Evolutionary conservation across 1,140 invertebrate genomes (phyloP).

Genomic region (Popillia japonica): DNA sequence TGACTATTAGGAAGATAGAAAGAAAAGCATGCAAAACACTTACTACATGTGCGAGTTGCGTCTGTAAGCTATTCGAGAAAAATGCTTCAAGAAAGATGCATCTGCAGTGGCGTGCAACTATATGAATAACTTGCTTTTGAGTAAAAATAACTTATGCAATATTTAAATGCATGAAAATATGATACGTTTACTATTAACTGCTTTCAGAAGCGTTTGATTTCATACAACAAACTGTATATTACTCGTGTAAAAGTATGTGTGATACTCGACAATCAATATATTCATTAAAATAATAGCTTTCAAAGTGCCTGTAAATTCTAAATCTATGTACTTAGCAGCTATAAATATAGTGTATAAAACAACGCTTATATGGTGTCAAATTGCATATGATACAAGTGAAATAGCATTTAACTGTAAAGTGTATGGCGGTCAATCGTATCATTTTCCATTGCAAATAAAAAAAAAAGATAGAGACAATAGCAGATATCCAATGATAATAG

Average conservation of each 20-base stretch:
- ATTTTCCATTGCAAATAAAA: conserved; percentile 28
- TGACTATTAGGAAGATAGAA: background rate
- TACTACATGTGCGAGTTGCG: conserved; percentile 9
- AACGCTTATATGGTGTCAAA: background rate
- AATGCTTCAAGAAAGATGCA: conserved; percentile 12
- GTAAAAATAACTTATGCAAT: background rate
- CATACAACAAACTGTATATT: background rate
- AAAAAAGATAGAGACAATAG: background rate
- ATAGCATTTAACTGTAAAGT: background rate
- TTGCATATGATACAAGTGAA: background rate
- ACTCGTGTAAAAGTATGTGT: background rate
- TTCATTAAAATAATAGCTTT: background rate
- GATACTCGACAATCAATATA: background rate
- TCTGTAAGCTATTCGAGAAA: background rate
- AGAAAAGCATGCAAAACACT: conserved; percentile 27
- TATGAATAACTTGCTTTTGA: conserved; percentile 10
- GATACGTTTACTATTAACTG: background rate
- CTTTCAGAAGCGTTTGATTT: background rate
- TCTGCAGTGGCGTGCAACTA: conserved; percentile 20
- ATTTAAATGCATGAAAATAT: conserved; percentile 28
- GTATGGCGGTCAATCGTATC: background rate
- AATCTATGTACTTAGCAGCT: background rate
- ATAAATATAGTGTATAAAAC: conserved; percentile 14
- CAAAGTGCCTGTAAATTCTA: background rate
- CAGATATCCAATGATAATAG: background rate